Conservation (phyloP, 2,888 invertebrate genomes). For the Choreutis nemorana region DNA sequence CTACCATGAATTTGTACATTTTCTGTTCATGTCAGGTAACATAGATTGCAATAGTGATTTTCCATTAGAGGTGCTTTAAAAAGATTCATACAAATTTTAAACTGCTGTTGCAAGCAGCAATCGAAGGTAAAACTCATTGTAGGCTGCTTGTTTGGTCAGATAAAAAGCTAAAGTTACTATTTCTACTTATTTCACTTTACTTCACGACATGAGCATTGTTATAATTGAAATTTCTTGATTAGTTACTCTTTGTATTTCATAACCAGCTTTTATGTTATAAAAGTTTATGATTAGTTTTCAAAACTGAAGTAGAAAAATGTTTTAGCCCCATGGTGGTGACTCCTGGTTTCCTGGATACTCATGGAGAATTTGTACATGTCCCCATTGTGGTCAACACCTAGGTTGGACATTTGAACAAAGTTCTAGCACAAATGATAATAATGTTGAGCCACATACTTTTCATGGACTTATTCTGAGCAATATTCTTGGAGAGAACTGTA, state of each 20-base stretch:
- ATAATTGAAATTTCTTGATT: neutral
- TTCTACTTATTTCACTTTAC: neutral
- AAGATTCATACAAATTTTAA: too few species aligned
- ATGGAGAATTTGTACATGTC: slow-evolving; percentile 70
- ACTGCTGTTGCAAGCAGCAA: too few species aligned
- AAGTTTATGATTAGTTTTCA: slow-evolving; percentile 2
- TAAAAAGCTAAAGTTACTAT: neutral
- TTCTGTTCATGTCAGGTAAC: too few species aligned
- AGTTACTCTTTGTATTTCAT: neutral
- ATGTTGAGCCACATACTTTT: slow-evolving; percentile 29
- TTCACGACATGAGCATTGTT: neutral
- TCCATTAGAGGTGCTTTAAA: too few species aligned
- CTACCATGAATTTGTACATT: too few species aligned
- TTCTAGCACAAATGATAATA: slow-evolving; percentile 20
- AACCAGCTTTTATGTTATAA: neutral
- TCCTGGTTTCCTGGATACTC: slow-evolving; percentile 73
- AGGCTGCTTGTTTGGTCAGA: too few species aligned
- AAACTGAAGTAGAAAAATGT: slow-evolving; percentile 8
- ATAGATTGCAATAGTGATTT: too few species aligned
- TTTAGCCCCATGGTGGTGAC: slow-evolving; percentile 61
- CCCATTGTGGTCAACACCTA: slow-evolving; percentile 67
- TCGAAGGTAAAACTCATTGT: too few species aligned
- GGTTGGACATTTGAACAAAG: slow-evolving; percentile 71
- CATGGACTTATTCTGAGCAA: slow-evolving; percentile 54
- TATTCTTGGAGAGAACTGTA: slow-evolving; percentile 58